phyloP scores from a whole-genome alignment of 2,888 invertebrate genomes.

The Ectobius pallidus region DNA sequence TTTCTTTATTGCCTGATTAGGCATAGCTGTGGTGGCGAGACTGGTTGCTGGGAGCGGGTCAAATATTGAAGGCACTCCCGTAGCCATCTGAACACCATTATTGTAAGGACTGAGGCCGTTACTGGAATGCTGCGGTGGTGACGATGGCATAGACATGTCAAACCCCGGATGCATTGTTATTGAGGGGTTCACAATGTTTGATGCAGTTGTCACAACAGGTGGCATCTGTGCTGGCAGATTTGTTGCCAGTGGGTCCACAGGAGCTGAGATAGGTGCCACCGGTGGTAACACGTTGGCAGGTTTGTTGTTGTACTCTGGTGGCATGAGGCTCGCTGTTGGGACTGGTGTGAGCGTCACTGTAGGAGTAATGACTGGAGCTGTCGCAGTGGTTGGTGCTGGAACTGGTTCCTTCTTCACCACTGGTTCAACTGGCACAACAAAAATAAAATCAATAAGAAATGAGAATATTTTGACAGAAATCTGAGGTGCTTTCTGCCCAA shows the following conservation, averaged over 20 bases:
- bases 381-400: slow-evolving; percentile 1
- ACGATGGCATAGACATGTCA: slow-evolving; percentile 42
- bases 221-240: slow-evolving; percentile 17
- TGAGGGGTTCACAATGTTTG: slow-evolving; percentile 25
- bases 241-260: slow-evolving; percentile 10
- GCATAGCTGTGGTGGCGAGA: slow-evolving; percentile 54
- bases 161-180: slow-evolving; percentile 41
- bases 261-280: slow-evolving; percentile 6
- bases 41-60: slow-evolving; percentile 63
- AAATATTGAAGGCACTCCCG: slow-evolving; percentile 68
- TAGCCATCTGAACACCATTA: slow-evolving; percentile 57
- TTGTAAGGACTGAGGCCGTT: slow-evolving; percentile 34
- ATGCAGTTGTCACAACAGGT: slow-evolving; percentile 21
- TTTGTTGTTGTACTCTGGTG: slow-evolving; percentile 19
- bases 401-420: slow-evolving; percentile 1
- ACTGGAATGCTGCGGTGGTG: slow-evolving; percentile 49
- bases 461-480: no score
- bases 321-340: not conserved
- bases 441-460: no score
- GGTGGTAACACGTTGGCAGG: slow-evolving; percentile 9
- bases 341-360: slow-evolving; percentile 13
- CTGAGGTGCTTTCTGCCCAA: no score
- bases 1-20: slow-evolving; percentile 59
- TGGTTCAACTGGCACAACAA: no score
- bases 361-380: not conserved